Evolutionary conservation across 2,113 vertebrate genomes (phyloP).

Genomic region (Nicator chloris): DNA sequence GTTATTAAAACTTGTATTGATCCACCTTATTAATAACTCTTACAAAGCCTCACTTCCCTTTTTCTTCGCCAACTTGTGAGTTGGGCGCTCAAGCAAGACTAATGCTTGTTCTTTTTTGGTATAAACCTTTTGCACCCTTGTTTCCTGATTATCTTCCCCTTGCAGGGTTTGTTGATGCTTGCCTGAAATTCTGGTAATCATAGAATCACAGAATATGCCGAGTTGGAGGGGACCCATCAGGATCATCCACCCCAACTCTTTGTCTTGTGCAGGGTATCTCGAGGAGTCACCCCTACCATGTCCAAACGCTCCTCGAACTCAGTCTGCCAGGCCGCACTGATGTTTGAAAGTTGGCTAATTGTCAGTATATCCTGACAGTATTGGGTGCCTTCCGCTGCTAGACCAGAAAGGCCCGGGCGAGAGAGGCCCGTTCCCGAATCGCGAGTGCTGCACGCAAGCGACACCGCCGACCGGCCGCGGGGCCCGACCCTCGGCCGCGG

Average conservation of each 20-base stretch:
- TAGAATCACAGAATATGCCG: neutral
- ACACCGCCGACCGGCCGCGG: too few species aligned
- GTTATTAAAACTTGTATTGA: neutral
- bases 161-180: neutral
- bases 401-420: accelerated
- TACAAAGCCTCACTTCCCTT: neutral
- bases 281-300: neutral
- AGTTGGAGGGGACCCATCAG: neutral
- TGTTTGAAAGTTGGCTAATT: accelerated
- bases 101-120: neutral
- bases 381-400: accelerated
- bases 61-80: neutral
- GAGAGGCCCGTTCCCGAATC: accelerated
- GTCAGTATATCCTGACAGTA: accelerated
- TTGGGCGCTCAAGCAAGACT: neutral
- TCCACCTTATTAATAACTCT: neutral
- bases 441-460: accelerated
- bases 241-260: neutral
- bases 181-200: neutral
- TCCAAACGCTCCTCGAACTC: neutral
- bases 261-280: too few species aligned
- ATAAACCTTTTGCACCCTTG: neutral
- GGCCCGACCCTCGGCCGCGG: neutral
- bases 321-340: neutral
- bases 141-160: neutral